Base-by-base conservation (phyloP, 2,888 invertebrate genomes). In the Tiphia femorata region DNA sequence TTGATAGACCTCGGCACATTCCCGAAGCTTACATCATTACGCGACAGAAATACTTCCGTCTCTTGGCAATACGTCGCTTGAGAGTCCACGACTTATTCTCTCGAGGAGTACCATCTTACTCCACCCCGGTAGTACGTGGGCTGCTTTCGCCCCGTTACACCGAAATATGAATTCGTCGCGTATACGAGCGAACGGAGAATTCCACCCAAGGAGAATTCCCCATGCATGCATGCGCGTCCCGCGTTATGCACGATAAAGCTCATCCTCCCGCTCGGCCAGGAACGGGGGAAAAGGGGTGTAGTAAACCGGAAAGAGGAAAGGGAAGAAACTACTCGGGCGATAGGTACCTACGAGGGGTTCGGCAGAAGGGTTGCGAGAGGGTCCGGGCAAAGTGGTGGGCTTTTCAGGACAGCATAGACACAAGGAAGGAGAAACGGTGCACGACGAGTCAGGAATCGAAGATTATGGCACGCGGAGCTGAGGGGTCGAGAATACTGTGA, bases 161-260 rank as follows among this genome's bases (percentile, higher is more conserved):
- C 33, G 33, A 33, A 33, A 33, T 33, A 33, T 33, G 33, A 33
- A 33, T 33, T 33, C 33, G 33, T 33, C 33, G 12, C 33, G 33
- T 33, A 12, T 33, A 51, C 50, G 44, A 50, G 44, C 44, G 38
- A 50, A 51, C 47, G 47, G 42, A 12, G 42, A 46, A 46, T 44
- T 49, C 12, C 14, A 20, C 10, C 46, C 52, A 41, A 49, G 48
- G 52, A 49, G 52, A 61, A 61, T 58, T 61, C 61, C 52, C 33
- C 33, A 33, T 33, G 33, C 37, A 23, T 38, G 47, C 49, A 42
- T 47, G 53, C 49, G 35, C 58, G 49, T 17, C 38, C 19, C 29
- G 49, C 41, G 37, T 58, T 58, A 61, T 49, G 46, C 42, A 6
- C 49, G 46, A 58, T 61, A 53, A 58, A 61, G 49, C 43, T 51